These are phyloP conservation scores for Vombatus ursinus DNA, from an alignment of 2,113 vertebrate species.

Conservation along the genomic window DNA sequence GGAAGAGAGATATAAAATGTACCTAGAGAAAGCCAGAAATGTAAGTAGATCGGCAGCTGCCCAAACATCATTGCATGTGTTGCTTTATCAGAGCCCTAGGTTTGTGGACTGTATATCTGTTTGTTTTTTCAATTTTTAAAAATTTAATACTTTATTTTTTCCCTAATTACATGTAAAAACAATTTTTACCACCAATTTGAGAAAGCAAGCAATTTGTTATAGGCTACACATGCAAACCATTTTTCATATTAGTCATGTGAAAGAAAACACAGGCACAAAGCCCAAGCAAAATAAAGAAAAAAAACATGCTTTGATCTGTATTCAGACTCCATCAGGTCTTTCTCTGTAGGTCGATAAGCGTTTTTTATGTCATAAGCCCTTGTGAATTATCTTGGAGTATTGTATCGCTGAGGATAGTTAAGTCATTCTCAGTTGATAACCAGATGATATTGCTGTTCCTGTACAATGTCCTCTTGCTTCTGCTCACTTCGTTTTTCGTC, in stretches of 20 bases:
- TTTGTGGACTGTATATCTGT: no score
- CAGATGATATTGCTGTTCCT: not conserved
- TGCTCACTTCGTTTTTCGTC: not conserved
- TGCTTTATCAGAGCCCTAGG: not conserved
- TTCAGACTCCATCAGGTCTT: not conserved
- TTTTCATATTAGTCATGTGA: no score
- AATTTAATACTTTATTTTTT: not conserved
- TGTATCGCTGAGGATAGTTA: not conserved
- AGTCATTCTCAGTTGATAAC: not conserved
- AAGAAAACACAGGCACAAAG: not conserved
- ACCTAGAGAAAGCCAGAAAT: conserved; percentile 97
- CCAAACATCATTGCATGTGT: not conserved
- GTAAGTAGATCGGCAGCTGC: conserved; percentile 82
- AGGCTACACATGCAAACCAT: not conserved
- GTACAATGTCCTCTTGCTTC: not conserved
- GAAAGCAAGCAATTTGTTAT: not conserved
- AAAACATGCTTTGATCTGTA: not conserved
- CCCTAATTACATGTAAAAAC: not conserved
- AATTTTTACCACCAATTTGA: not conserved
- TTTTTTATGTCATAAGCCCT: not conserved
- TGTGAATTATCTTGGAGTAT: not conserved
- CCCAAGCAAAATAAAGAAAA: no score
- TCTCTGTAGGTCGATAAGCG: not conserved
- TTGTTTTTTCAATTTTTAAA: not conserved
- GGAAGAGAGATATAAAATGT: conserved; percentile 99